Evolutionary conservation across 2,797 vertebrate genomes (phyloP), one percentile per base, ranked within the genome.

Genomic region (Cichlasoma orientale): DNA sequence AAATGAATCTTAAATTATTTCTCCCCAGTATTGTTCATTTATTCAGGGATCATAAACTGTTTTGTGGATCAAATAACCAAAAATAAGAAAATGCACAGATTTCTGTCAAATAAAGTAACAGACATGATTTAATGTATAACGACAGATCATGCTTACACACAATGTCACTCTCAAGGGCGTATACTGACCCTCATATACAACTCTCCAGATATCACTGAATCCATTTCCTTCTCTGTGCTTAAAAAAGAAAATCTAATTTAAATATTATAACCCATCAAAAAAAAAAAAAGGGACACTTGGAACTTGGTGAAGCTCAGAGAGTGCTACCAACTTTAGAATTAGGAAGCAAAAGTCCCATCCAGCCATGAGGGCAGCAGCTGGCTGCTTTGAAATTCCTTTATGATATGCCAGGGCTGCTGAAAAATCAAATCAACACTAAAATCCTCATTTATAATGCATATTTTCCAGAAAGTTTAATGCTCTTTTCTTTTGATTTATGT

Each of bases 401-500:
- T 82, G 80, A 85, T 85, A 80, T 82, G 56, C 50, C 69, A 1
- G 2, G 27, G 80, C 79, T 88, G 77, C 61, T 59, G 54, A 83
- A 70, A 18, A 18, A 63, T 16, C 11, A 66, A 66, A 36, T 7
- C 16, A 1, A 41, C 18, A 56, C 14, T 75, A 31, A 75, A 38
- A 81, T 50, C 13, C 63, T 53, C 19, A 1, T 54, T 58, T 66
- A 58, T 25, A 25, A n/a, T n/a, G 1, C 25, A 10, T 31, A 18
- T 78, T 76, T 55, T 78, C 59, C n/a, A 16, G 11, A 57, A 58
- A 54, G 31, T 59, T 38, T 53, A 38, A 50, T 8, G 47, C 29
- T 56, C 57, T 7, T 12, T 56, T 25, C 14, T 31, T 5, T 52
- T 41, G 47, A 50, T 59, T 74, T 56, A 57, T 25, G 25, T 4